Percentiles rank a stretch among this genome's conserved stretches.
Evolutionary conservation across 2,888 invertebrate genomes (phyloP).

Genomic region (Acleris laterana): DNA sequence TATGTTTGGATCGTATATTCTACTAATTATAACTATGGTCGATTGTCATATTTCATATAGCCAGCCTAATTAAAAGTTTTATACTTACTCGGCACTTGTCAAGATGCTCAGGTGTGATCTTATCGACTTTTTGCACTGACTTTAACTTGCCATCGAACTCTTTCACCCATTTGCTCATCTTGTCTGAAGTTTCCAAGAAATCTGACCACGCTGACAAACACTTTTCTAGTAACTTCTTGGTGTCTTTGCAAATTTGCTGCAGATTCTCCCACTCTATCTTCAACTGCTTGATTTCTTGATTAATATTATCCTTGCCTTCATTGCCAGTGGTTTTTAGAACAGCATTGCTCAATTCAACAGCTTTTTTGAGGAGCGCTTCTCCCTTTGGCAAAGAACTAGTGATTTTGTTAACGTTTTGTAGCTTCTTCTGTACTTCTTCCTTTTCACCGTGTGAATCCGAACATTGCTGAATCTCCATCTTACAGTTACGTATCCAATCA

Average conservation of each 20-base stretch:
- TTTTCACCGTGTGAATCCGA: conserved; percentile 95
- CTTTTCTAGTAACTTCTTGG: conserved; percentile 89
- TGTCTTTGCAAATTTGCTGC: conserved; percentile 90
- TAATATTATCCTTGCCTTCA: conserved; percentile 92
- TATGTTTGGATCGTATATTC: too few relatives aligned
- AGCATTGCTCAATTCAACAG: conserved; percentile 89
- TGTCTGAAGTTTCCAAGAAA: conserved; percentile 89
- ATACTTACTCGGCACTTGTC: conserved; percentile 88
- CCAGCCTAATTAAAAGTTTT: too few relatives aligned
- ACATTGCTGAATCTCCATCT: conserved; percentile 92
- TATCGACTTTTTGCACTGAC: conserved; percentile 87
- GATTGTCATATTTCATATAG: too few relatives aligned
- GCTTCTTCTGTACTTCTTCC: conserved; percentile 89
- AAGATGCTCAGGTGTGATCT: conserved; percentile 91
- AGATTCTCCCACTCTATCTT: conserved; percentile 93
- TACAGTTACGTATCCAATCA: conserved; percentile 93
- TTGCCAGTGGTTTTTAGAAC: conserved; percentile 91
- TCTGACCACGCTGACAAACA: conserved; percentile 93
- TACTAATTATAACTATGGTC: too few relatives aligned
- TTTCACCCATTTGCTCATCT: conserved; percentile 90
- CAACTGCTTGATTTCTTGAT: conserved; percentile 91
- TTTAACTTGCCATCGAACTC: conserved; percentile 87
- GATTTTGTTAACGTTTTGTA: conserved; percentile 89
- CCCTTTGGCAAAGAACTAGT: conserved; percentile 88
- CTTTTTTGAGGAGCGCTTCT: conserved; percentile 88